Percentiles rank a stretch among this genome's conserved stretches.
Evolutionary conservation across 2,888 invertebrate species (phyloP).

Genomic region (Aphodius sticticus): DNA sequence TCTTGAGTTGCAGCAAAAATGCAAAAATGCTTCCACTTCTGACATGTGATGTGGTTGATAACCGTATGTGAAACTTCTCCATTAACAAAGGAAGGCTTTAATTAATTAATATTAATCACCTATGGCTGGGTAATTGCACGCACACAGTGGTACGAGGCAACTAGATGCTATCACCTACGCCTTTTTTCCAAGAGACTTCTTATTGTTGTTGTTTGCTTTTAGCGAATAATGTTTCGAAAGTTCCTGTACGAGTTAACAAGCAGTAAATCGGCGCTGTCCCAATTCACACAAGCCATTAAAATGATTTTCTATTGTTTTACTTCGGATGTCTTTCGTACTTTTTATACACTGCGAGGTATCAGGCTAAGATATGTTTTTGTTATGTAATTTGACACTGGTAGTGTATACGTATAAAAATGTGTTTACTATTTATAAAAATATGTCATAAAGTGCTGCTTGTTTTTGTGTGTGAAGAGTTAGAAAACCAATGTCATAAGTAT

Average conservation of each 20-base stretch:
- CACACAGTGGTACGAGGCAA: neutral
- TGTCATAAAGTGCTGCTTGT: too few relatives aligned
- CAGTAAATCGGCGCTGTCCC: neutral
- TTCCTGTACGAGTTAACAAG: neutral
- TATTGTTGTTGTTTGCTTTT: slow-evolving; percentile 4
- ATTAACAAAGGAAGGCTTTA: neutral
- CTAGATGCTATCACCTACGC: neutral
- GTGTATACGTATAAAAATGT: too few relatives aligned
- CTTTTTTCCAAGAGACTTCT: neutral
- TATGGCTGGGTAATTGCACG: neutral
- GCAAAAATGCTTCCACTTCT: neutral
- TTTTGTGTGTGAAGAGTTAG: too few relatives aligned
- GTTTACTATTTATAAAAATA: too few relatives aligned
- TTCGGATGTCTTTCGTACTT: neutral
- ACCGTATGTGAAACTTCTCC: neutral
- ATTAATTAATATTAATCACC: slow-evolving; percentile 4
- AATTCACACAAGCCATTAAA: neutral
- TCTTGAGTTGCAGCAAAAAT: slow-evolving; percentile 4
- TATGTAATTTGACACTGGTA: neutral
- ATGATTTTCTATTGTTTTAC: slow-evolving; percentile 4
- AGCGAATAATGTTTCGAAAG: neutral
- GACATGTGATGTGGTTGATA: neutral
- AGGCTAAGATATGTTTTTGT: neutral
- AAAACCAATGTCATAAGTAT: too few relatives aligned
- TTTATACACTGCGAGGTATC: neutral